Percentiles rank a stretch among this genome's conserved stretches.
Conservation (phyloP, 2,113 vertebrate species). For the Cochlearius cochlearius region DNA sequence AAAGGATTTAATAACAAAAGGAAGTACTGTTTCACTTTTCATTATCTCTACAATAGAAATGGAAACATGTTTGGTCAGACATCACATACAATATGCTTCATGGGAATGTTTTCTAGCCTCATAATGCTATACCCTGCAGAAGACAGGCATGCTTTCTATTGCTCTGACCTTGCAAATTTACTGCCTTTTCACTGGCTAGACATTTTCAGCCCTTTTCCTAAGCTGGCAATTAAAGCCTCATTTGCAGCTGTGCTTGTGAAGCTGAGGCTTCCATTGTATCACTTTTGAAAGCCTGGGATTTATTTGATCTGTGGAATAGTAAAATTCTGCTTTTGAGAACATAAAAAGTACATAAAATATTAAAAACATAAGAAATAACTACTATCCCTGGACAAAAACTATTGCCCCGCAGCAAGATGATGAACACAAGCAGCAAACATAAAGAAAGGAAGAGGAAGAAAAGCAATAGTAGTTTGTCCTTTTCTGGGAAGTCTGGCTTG, state of each 20-base stretch:
- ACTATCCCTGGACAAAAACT: not conserved
- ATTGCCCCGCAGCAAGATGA: not conserved
- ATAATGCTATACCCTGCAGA: not conserved
- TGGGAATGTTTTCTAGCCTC: not conserved
- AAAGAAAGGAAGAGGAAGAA: conserved; percentile 16
- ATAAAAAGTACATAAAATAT: not conserved
- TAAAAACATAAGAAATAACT: not conserved
- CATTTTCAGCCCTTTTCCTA: conserved; percentile 30
- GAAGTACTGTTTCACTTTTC: not conserved
- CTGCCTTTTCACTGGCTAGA: conserved; percentile 23
- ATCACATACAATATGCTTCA: not conserved
- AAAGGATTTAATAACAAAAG: not conserved
- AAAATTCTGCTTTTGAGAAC: not conserved
- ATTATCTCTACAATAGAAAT: not conserved
- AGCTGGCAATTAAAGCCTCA: conserved; percentile 44
- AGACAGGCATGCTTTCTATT: not conserved
- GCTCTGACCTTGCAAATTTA: not conserved
- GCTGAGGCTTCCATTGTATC: conserved; percentile 5
- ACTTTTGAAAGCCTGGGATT: not conserved
- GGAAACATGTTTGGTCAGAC: not conserved
- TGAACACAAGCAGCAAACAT: not conserved
- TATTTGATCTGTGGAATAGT: not conserved
- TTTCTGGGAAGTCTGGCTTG: conserved; percentile 60
- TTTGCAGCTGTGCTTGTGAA: conserved; percentile 49
- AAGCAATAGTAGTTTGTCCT: conserved; percentile 6